Evolutionary conservation across 1,140 invertebrate species (phyloP).

Genomic region (Stratiolaelaps scimitus): DNA sequence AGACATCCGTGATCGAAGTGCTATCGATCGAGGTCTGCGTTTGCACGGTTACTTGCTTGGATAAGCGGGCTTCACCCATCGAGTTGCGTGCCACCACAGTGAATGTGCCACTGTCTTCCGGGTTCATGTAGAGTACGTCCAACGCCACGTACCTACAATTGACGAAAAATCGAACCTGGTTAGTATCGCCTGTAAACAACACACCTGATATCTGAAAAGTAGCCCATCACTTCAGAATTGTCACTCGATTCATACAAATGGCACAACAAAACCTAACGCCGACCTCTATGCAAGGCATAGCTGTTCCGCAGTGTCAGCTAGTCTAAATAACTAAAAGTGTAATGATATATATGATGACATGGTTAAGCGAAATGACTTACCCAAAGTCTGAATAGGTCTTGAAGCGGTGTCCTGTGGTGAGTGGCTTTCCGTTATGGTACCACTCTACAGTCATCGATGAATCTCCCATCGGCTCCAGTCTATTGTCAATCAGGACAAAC

Average conservation of each 20-base stretch:
- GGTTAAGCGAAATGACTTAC: neutral
- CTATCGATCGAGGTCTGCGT: conserved; percentile 39
- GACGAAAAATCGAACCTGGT: conserved; percentile 49
- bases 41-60: conserved; percentile 69
- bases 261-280: neutral
- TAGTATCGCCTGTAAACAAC: conserved; percentile 50
- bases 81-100: conserved; percentile 76
- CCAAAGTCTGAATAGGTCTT: conserved; percentile 31
- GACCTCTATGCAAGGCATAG: neutral
- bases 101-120: conserved; percentile 71
- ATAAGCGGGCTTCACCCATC: conserved; percentile 65
- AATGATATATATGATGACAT: neutral
- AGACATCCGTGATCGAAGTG: conserved; percentile 14
- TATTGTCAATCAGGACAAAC: conserved; percentile 35
- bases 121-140: conserved; percentile 73
- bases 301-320: too few relatives aligned
- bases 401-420: conserved; percentile 35
- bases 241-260: too few relatives aligned
- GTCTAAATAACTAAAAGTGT: neutral
- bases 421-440: conserved; percentile 72
- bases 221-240: conserved; percentile 34
- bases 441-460: conserved; percentile 71
- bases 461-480: conserved; percentile 83
- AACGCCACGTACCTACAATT: conserved; percentile 90
- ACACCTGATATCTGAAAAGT: too few relatives aligned